These are phyloP conservation scores for Seira musarum DNA, from an alignment of 2,888 invertebrate genomes.

Conservation along the genomic window DNA sequence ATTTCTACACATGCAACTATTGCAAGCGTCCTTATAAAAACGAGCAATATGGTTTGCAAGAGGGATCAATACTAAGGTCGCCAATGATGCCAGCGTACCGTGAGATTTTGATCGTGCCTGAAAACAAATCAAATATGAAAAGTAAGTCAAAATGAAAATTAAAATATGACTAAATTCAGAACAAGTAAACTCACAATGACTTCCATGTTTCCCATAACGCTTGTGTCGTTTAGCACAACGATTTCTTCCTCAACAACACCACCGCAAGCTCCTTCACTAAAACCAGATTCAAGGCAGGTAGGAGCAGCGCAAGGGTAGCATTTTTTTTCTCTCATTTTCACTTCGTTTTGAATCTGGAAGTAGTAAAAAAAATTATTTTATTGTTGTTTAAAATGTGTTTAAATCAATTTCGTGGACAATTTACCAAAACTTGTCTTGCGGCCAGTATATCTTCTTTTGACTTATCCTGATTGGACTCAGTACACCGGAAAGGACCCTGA, in stretches of 20 bases:
- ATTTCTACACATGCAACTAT: slow-evolving; percentile 28
- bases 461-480: too few relatives aligned
- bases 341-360: not conserved
- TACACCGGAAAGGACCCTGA: too few relatives aligned
- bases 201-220: not conserved
- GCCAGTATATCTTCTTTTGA: too few relatives aligned
- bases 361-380: too few relatives aligned
- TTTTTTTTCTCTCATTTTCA: not conserved
- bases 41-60: slow-evolving; percentile 14
- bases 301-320: slow-evolving; percentile 34
- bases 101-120: slow-evolving; percentile 5
- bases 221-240: not conserved
- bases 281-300: not conserved
- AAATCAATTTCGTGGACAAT: too few relatives aligned
- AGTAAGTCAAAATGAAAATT: not conserved
- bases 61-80: not conserved
- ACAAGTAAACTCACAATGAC: not conserved
- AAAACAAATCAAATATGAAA: too few relatives aligned
- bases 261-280: not conserved
- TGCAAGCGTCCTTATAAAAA: slow-evolving; percentile 31
- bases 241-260: not conserved
- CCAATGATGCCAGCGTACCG: not conserved
- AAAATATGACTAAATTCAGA: not conserved
- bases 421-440: too few relatives aligned
- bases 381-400: too few relatives aligned